These are phyloP conservation scores for Harpalus rufipes DNA, from an alignment of 2,888 invertebrate species.

Conservation along the genomic window DNA sequence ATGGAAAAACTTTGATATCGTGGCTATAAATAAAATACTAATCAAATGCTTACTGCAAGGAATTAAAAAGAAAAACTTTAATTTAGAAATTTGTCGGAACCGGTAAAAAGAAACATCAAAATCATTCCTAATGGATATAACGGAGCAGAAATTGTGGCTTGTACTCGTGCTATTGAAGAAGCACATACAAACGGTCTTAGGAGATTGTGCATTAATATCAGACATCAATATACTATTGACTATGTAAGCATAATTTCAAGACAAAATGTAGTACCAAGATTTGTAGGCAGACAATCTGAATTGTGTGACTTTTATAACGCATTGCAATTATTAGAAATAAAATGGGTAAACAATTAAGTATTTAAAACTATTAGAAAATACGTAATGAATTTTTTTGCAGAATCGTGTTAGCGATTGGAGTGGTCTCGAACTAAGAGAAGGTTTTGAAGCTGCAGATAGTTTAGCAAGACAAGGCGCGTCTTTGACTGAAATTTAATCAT, in stretches of 20 bases:
- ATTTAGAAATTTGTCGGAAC: conserved; percentile 86
- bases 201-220: conserved; percentile 90
- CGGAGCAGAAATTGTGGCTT: conserved; percentile 96
- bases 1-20: no score
- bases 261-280: conserved; percentile 71
- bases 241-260: conserved; percentile 89
- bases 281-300: no score
- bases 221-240: conserved; percentile 93
- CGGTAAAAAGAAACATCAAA: conserved; percentile 87
- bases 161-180: conserved; percentile 86
- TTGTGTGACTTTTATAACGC: conserved; percentile 81
- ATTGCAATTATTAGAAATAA: conserved; percentile 81
- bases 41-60: no score
- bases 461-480: no score
- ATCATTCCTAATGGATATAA: conserved; percentile 84
- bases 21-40: no score
- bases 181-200: conserved; percentile 82
- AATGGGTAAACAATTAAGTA: conserved; percentile 82
- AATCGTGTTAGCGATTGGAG: conserved; percentile 87
- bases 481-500: no score
- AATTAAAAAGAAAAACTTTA: not conserved
- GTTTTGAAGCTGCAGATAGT: no score
- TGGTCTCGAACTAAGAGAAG: conserved; percentile 93
- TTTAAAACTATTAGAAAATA: conserved; percentile 39
- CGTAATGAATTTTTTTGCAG: conserved; percentile 69